Evolutionary conservation across 1,140 invertebrate species (phyloP).

Genomic region (Berghia stephanieae): DNA sequence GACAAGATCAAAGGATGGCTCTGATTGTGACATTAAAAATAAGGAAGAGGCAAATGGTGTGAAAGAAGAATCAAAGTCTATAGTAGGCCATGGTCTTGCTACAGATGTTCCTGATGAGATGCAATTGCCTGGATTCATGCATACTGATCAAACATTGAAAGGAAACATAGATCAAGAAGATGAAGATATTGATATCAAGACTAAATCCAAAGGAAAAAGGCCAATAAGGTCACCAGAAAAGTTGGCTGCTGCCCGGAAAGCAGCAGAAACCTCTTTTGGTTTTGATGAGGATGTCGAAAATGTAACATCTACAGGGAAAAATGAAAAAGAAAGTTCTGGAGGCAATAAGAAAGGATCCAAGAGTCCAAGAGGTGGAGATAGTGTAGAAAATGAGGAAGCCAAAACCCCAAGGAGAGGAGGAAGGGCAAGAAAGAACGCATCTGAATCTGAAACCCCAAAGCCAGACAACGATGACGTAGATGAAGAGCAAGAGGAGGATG

Average conservation of each 20-base stretch:
- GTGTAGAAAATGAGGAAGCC: slow-evolving; percentile 12
- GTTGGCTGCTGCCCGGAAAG: slow-evolving; percentile 36
- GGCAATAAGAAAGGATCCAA: neutral
- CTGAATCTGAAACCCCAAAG: slow-evolving; percentile 25
- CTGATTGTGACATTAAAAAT: too few relatives aligned
- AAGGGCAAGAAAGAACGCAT: slow-evolving; percentile 21
- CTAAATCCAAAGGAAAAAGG: slow-evolving; percentile 25
- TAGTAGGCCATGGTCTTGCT: slow-evolving; percentile 13
- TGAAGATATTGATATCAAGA: slow-evolving; percentile 23
- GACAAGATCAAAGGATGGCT: too few relatives aligned
- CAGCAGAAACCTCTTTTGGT: slow-evolving; percentile 37
- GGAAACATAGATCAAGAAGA: slow-evolving; percentile 31
- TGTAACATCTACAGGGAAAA: neutral
- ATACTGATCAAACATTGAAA: slow-evolving; percentile 31
- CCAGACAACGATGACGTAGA: slow-evolving; percentile 18
- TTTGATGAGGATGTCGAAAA: slow-evolving; percentile 35
- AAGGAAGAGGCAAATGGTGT: slow-evolving; percentile 13
- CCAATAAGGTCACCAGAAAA: slow-evolving; percentile 37
- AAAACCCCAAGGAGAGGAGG: slow-evolving; percentile 26
- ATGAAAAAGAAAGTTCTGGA: neutral
- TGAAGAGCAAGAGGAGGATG: slow-evolving; percentile 27
- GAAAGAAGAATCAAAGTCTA: neutral
- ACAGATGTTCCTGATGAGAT: slow-evolving; percentile 34
- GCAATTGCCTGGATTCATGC: slow-evolving; percentile 34
- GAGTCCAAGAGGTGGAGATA: slow-evolving; percentile 5